Base-by-base conservation (phyloP, 2,888 invertebrate genomes). In the Caenorhabditis parvicauda region DNA sequence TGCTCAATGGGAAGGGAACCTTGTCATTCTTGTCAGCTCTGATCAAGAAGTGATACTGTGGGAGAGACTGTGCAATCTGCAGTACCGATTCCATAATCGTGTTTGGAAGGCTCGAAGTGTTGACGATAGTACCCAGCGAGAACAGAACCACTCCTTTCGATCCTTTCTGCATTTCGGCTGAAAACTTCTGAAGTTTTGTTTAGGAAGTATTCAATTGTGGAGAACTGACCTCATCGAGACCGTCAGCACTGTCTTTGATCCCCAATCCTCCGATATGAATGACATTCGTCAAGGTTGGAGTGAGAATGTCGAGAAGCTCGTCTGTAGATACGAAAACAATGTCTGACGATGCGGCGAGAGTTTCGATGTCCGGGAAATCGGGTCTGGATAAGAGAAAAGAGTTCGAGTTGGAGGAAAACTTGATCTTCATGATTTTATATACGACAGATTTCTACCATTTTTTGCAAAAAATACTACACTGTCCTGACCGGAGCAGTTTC, bases 41-140 rank as follows among this genome's bases (percentile, higher is more conserved):
- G 12, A 74, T 51, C 17, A 75, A 47, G 42, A 75, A 72, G 32
- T 72, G 70, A 45, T 75, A 75, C 19, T 72, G 60, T 1, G 62
- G 45, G 22, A 74, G 58, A 5, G 43, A 35, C 19, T 64, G 29
- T 6, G 61, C 67, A 24, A 67, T 57, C 5, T 56, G 53, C 39
- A 75, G 37, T n/a, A 75, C 50, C n/a, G 64, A 55, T 17, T 56
- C 24, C 65, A 67, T 61, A n/a, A 70, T 55, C 9, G 39, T 24
- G 1, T 52, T 32, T 1, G 68, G 70, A 12, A 74, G 39, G 14
- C 25, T 54, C 0, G 70, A 59, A 0, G 72, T 69, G 42, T 69
- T 69, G 5, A 60, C 67, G 42, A 69, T 65, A 12, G 72, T 67
- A 27, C 74, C 74, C 12, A 74, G 49, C 3, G 73, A 70, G 52